Percentiles rank a stretch among this genome's conserved stretches.
Conservation (phyloP, 2,888 invertebrate species). For the Galeruca laticollis region DNA sequence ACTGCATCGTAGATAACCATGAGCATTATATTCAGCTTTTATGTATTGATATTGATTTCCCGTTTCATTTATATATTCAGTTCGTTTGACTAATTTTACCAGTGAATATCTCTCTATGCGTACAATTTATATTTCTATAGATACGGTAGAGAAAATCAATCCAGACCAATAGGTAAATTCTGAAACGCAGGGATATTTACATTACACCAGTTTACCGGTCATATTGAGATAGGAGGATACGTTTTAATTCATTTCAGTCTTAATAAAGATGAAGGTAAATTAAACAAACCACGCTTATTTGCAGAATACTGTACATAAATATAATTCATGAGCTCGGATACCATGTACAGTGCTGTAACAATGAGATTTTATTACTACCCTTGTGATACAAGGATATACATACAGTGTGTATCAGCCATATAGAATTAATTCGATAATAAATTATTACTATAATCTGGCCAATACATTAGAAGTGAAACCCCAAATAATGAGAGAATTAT, state of each 20-base stretch:
- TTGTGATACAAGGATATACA: neutral
- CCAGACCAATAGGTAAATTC: constrained; percentile 26
- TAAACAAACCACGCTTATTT: constrained; percentile 4
- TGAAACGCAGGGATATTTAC: constrained; percentile 21
- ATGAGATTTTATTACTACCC: neutral
- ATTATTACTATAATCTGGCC: too few species aligned
- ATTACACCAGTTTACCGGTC: constrained; percentile 11
- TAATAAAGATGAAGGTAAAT: constrained; percentile 12
- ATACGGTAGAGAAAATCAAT: constrained; percentile 32
- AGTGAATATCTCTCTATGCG: constrained; percentile 25
- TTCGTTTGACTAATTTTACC: constrained; percentile 51
- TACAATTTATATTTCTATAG: constrained; percentile 32
- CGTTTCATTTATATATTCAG: constrained; percentile 49
- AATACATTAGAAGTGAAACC: too few species aligned
- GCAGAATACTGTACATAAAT: neutral
- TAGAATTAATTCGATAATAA: too few species aligned
- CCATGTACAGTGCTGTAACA: neutral
- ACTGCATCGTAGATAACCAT: constrained; percentile 54
- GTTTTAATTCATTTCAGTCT: constrained; percentile 4
- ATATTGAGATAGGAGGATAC: constrained; percentile 14
- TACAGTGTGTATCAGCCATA: too few species aligned
- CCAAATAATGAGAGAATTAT: too few species aligned
- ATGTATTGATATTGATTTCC: constrained; percentile 57
- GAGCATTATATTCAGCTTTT: constrained; percentile 56
- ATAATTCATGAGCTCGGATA: neutral